These are phyloP conservation scores for Littorina saxatilis DNA, from an alignment of 1,140 invertebrate genomes.

Conservation along the genomic window DNA sequence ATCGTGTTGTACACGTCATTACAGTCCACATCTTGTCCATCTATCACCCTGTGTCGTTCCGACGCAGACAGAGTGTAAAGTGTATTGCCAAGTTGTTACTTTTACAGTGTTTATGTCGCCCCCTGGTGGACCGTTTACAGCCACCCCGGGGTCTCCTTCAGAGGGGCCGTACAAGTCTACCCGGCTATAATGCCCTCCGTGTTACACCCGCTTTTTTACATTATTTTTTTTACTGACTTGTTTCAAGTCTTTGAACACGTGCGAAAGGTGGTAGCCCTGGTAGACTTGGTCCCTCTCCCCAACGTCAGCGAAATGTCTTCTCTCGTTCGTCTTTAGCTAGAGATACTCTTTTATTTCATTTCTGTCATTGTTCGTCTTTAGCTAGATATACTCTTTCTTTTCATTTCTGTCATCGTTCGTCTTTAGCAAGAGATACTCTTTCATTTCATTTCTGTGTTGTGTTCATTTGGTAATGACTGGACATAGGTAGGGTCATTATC, in stretches of 20 bases:
- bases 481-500: no score
- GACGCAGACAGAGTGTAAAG: not conserved
- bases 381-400: not conserved
- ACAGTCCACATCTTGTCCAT: no score
- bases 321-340: not conserved
- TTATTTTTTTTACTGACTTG: constrained; percentile 14
- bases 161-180: constrained; percentile 29
- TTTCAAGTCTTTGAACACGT: constrained; percentile 33
- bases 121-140: constrained; percentile 30
- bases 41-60: no score
- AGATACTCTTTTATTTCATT: no score
- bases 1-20: no score
- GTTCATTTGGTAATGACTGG: no score
- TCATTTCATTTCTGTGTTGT: not conserved
- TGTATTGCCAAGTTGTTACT: constrained; percentile 25
- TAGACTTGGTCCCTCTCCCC: constrained; percentile 14
- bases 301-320: not conserved
- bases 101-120: not conserved
- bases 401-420: not conserved
- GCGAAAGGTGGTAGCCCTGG: constrained; percentile 39
- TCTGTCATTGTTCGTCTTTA: not conserved
- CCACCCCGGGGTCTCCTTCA: not conserved
- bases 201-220: constrained; percentile 22
- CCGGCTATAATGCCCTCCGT: constrained; percentile 41
- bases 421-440: no score